Base-by-base conservation (phyloP, 2,888 invertebrate species). In the Ochropleura plecta region DNA sequence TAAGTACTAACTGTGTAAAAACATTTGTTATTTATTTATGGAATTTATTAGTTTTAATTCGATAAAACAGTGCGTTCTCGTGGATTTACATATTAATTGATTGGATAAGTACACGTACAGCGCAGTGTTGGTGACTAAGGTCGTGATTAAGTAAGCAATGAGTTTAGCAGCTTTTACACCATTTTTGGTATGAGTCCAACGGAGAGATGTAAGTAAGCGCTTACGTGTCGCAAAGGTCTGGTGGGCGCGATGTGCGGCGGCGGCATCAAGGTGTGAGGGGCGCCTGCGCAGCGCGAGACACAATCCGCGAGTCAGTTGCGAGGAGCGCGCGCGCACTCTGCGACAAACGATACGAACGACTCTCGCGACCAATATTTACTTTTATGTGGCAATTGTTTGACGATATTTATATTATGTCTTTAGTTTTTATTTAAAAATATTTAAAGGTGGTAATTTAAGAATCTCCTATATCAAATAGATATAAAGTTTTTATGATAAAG, bases 281-380 rank as follows among this genome's bases (percentile, higher is more conserved):
- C 84, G 86, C 82, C 74, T 60, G 79, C 81, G 85, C 81, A 86
- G 85, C 88, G 62, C 62, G 62, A 62, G 89, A 87, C 91, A 95
- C 92, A 95, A 91, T 93, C 94, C 95, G 96, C 94, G 95, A 93
- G 95, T 88, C 94, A 93, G 94, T 95, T 93, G 96, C 94, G 89
- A 92, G 90, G 90, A 90, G 93, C 94, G 96, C 96, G 93, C 95
- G 95, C 95, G 93, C 95, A 92, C 90, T 88, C 87, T 80, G 92
- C 93, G 94, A 93, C 92, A 90, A 79, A 91, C 95, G 95, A 95
- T 88, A 93, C 96, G 96, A 96, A 96, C 96, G 95, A 96, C 94
- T 93, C 95, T 94, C 96, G 95, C 95, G 95, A 94, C 88, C 89
- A 92, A 78, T 90, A 89, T 90, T 88, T 90, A 88, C 89, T 88